Percentiles rank a stretch among this genome's conserved stretches.
Conservation (phyloP, 2,113 vertebrate genomes). For the Cromileptes altivelis region DNA sequence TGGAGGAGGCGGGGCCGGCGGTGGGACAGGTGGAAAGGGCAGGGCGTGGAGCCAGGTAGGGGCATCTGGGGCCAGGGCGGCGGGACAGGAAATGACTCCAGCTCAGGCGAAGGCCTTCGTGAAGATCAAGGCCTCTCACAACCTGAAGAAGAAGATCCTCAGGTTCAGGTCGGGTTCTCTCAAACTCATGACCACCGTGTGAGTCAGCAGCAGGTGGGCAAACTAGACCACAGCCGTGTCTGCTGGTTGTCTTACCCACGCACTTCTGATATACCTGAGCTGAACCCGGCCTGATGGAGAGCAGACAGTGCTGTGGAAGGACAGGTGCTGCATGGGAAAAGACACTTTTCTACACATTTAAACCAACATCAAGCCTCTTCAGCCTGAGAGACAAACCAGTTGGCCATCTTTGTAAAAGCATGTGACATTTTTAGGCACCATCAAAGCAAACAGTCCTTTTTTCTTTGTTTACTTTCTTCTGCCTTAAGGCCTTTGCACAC, state of each 20-base stretch:
- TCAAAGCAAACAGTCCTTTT: too few species aligned
- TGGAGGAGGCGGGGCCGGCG: conserved; percentile 80
- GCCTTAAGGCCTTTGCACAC: too few species aligned
- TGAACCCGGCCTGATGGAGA: too few species aligned
- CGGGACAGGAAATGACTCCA: conserved; percentile 81
- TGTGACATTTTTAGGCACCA: background rate
- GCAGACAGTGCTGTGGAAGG: background rate
- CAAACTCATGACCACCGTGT: conserved; percentile 97
- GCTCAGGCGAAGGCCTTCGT: conserved; percentile 89
- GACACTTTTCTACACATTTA: conserved; percentile 10
- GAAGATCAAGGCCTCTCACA: conserved; percentile 96
- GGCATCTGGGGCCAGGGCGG: conserved; percentile 67
- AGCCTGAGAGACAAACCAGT: conserved; percentile 4
- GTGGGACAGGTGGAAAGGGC: conserved; percentile 74
- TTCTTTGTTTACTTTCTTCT: too few species aligned
- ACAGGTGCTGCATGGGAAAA: background rate
- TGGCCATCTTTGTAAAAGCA: conserved; percentile 19
- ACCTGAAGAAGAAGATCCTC: conserved; percentile 97
- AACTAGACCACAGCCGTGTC: background rate
- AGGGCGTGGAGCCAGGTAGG: conserved; percentile 79
- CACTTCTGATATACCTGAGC: background rate
- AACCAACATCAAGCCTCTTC: background rate
- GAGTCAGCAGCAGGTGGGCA: conserved; percentile 49
- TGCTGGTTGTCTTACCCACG: conserved; percentile 11
- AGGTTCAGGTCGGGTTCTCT: conserved; percentile 93